A percentile compares a stretch with the other conserved stretches of the same genome.
Evolutionary conservation across 1,140 invertebrate species (phyloP).

Genomic region (Zeugodacus cucurbitae): DNA sequence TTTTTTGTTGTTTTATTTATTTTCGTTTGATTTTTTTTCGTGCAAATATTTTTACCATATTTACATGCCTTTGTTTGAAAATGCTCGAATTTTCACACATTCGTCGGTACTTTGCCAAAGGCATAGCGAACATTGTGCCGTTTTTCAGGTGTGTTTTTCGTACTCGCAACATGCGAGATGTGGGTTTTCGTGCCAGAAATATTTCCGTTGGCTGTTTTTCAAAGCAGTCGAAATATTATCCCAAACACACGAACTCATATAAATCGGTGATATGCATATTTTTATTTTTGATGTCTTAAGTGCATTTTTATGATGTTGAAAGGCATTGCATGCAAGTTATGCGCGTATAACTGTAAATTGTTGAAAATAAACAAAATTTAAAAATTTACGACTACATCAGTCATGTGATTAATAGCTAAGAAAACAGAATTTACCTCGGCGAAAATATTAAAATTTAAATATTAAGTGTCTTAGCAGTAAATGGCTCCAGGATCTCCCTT

Average conservation of each 20-base stretch:
- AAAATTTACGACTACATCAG: no score
- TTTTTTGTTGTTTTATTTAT: no score
- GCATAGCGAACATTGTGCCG: neutral
- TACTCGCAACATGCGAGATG: neutral
- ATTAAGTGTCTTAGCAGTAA: no score
- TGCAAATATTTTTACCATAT: neutral
- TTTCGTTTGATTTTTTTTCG: neutral
- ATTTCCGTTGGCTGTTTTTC: neutral
- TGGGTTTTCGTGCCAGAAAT: neutral
- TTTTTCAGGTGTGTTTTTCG: slow-evolving; percentile 7
- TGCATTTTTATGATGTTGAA: neutral
- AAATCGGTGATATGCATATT: neutral
- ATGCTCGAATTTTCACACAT: neutral
- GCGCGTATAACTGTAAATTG: neutral
- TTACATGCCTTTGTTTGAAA: neutral
- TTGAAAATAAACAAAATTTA: no score
- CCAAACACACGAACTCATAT: neutral
- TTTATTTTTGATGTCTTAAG: neutral
- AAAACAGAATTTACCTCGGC: no score
- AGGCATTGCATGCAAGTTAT: neutral
- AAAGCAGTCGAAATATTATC: neutral
- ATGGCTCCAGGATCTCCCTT: no score
- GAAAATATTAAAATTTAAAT: no score
- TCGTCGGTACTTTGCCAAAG: neutral
- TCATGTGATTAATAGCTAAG: no score